phyloP scores from a whole-genome alignment of 2,888 invertebrate genomes.

The Aleiodes leptofemur region DNA sequence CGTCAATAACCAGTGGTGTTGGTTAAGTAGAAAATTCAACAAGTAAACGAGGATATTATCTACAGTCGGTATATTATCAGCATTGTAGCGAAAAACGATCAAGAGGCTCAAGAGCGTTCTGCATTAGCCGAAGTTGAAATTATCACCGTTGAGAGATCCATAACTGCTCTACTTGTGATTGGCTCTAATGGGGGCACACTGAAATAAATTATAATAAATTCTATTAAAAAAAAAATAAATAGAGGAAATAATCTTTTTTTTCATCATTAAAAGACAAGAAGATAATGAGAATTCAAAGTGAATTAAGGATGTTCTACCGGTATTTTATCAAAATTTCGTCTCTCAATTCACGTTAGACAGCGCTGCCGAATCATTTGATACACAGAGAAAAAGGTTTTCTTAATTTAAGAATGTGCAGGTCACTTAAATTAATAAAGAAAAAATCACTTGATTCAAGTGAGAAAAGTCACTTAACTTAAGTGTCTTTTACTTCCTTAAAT shows the following conservation, averaged over 20 bases:
- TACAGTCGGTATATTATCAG: slow-evolving; percentile 17
- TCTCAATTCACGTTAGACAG: no score
- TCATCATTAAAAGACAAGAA: background rate
- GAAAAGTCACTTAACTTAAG: no score
- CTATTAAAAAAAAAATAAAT: background rate
- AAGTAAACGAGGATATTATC: background rate
- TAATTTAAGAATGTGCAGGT: no score
- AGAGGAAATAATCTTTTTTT: background rate
- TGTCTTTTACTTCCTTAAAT: no score
- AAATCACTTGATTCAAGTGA: no score
- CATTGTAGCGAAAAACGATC: background rate
- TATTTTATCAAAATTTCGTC: no score
- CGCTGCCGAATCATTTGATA: no score
- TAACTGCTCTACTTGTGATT: slow-evolving; percentile 74
- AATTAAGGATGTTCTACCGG: no score
- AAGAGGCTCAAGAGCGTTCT: slow-evolving; percentile 62
- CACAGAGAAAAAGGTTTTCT: no score
- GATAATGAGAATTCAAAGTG: background rate
- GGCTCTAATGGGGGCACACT: slow-evolving; percentile 80
- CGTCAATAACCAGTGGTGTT: slow-evolving; percentile 5
- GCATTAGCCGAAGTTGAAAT: slow-evolving; percentile 75
- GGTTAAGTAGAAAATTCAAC: background rate
- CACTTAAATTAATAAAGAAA: no score
- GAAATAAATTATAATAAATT: slow-evolving; percentile 59
- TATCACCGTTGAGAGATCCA: slow-evolving; percentile 75